Evolutionary conservation across 2,888 invertebrate species (phyloP).

Genomic region (Lottia scabra): DNA sequence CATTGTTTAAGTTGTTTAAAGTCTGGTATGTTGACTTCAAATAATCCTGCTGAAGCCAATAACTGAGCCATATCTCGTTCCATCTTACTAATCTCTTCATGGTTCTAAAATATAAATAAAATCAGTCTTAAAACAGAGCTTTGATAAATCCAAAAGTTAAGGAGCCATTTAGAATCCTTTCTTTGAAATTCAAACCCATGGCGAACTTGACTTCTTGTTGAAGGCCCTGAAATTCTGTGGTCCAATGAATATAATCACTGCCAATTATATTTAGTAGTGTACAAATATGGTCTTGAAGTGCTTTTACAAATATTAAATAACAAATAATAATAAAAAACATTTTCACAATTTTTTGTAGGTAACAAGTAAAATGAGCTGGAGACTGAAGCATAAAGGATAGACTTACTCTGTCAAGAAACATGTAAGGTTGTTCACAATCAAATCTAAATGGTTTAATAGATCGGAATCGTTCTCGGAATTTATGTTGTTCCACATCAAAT

Average conservation of each 20-base stretch:
- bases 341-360: too few species aligned
- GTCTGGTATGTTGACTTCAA: conserved; percentile 95
- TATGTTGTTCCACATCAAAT: conserved; percentile 85
- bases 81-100: conserved; percentile 81
- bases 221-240: too few species aligned
- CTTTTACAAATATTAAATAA: too few species aligned
- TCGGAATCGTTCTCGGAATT: conserved; percentile 90
- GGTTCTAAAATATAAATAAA: conserved; percentile 77
- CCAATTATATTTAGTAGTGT: too few species aligned
- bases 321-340: too few species aligned
- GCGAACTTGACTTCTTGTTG: too few species aligned
- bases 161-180: too few species aligned
- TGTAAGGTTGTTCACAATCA: conserved; percentile 65
- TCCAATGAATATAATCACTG: too few species aligned
- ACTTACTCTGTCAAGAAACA: conserved; percentile 62
- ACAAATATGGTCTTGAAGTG: too few species aligned
- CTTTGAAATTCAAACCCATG: too few species aligned
- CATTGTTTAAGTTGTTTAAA: conserved; percentile 93
- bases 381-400: background rate
- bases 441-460: conserved; percentile 68
- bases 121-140: background rate
- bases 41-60: conserved; percentile 89
- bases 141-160: too few species aligned
- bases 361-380: too few species aligned
- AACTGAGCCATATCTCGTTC: conserved; percentile 89